Base-by-base conservation (phyloP, 92 coral and sea anemone species). In the Meandrina meandrites region DNA sequence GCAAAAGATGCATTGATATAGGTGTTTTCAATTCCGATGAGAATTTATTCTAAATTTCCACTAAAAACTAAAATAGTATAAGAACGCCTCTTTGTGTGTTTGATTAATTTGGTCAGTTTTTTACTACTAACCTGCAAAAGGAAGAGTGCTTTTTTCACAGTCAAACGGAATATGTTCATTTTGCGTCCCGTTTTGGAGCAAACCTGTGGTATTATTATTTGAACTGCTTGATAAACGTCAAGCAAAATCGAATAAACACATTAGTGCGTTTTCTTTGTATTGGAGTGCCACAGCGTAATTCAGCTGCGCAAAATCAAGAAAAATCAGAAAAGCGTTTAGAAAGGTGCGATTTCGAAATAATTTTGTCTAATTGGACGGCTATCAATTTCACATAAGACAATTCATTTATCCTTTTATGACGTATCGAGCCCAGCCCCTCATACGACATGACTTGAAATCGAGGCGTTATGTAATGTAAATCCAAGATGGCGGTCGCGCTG, bases 401-500 rank as follows among this genome's bases (percentile, higher is more conserved):
- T 19, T 83, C 54, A 22, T 19, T 68, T 74, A 71, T 13, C 56
- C 16, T 7, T 75, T 60, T 75, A 36, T 75, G 81, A 57, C 81
- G 51, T 37, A 14, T 75, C 17, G 1, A 19, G 15, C 19, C 53
- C 74, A 75, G n/a, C 40, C 51, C 60, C 80, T 75, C 74, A 15
- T 58, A 24, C 81, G 45, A 35, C 36, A 42, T 69, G 35, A 36
- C 82, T 27, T 78, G 83, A 45, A 40, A n/a, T 48, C 76, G 89
- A 86, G 89, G 89, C 67, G 7, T 62, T 71, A 54, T 72, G 85
- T 27, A 53, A 68, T 21, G 56, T 32, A 75, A 90, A 85, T 94
- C 90, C 95, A 94, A 94, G 91, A 94, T 94, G 98, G 98, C 98
- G 94, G 76, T 93, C 79, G 90, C 95, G 67, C 66, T 92, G 93